These are phyloP conservation scores for Drosophila prosaltans DNA, from an alignment of 1,140 invertebrate genomes.

Conservation along the genomic window DNA sequence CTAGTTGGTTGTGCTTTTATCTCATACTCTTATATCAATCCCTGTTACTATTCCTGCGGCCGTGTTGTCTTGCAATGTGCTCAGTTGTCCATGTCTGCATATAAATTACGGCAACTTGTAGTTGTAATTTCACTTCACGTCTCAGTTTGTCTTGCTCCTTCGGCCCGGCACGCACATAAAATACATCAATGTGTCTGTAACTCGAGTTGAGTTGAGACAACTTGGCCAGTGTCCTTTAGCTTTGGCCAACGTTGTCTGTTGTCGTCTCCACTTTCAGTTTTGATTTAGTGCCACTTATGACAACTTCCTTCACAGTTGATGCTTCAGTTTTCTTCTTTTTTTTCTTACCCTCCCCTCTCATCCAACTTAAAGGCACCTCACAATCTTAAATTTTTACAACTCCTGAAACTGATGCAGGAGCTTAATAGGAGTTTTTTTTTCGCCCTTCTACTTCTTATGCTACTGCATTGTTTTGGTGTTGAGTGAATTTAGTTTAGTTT, in stretches of 20 bases:
- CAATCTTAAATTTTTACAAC: constrained; percentile 26
- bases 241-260: neutral
- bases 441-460: constrained; percentile 4
- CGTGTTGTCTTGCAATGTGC: constrained; percentile 66
- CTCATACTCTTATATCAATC: neutral
- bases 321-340: constrained; percentile 29
- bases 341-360: neutral
- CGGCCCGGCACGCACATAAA: constrained; percentile 62
- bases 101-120: constrained; percentile 76
- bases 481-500: no score
- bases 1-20: constrained; percentile 36
- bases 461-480: no score
- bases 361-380: constrained; percentile 42
- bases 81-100: constrained; percentile 68
- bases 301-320: constrained; percentile 35
- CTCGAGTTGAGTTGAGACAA: constrained; percentile 51
- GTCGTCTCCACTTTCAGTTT: constrained; percentile 49
- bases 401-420: constrained; percentile 28
- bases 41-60: constrained; percentile 17
- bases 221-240: constrained; percentile 24
- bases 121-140: constrained; percentile 73
- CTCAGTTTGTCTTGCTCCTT: constrained; percentile 61
- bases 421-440: constrained; percentile 52
- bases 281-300: constrained; percentile 73
- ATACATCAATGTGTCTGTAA: constrained; percentile 69